Evolutionary conservation across 2,888 invertebrate species (phyloP), one percentile per base, ranked within the genome.

Genomic region (Mythimna albipuncta): DNA sequence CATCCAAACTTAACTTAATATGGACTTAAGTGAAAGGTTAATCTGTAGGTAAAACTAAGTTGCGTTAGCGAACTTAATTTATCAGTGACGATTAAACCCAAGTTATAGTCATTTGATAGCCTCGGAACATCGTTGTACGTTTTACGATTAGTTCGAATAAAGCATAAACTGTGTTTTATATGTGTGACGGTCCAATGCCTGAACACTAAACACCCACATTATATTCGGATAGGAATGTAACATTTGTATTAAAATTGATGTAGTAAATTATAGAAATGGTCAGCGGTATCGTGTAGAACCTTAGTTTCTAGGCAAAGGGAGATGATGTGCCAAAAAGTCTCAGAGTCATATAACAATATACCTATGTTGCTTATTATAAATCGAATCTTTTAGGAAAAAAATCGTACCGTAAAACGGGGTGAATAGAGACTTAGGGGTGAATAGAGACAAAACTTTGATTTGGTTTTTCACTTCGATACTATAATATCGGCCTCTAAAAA

Each of bases 71-170:
- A 73, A 68, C 21, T 62, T 62, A 68, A 57, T 61, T 41, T 54
- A 54, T 65, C 21, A 16, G 6, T 2, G 32, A 1, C 52, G 0
- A 77, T 77, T 44, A 65, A 65, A 38, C 10, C 16, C 0, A 41
- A 38, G 32, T 77, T 65, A 68, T 16, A 16, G 62, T n/a, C 13
- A 10, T 73, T 65, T 62, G 1, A 62, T 61, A 32, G 52, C 32
- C 52, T 26, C n/a, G 16, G 19, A 5, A n/a, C 21, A 47, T n/a
- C 61, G 19, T 55, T 57, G 13, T 16, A 35, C 4, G 32, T 9
- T 72, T 77, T 55, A 77, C 55, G 63, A 64, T 41, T 6, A 21
- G 6, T n/a, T 38, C 52, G 6, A 52, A 59, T 65, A 32, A 52
- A 26, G 32, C 7, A 41, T 73, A 77, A 73, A 64, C 7, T n/a